Percentiles rank a stretch among this genome's conserved stretches.
phyloP scores from a whole-genome alignment of 1,140 invertebrate species.

The Zaprionus africanus region DNA sequence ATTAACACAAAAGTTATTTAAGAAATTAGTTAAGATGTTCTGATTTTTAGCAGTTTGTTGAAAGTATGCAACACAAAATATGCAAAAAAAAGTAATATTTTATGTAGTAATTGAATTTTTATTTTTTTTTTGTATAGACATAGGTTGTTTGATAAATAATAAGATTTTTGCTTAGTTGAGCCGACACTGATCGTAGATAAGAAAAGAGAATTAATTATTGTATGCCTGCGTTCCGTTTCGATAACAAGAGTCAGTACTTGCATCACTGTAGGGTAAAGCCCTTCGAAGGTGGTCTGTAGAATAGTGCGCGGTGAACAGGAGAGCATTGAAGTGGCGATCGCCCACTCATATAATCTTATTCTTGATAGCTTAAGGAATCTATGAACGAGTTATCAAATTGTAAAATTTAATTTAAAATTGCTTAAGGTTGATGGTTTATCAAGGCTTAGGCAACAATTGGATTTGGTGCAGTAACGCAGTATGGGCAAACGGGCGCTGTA shows the following conservation, averaged over 20 bases:
- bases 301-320: constrained; percentile 23
- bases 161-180: not conserved
- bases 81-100: too few species aligned
- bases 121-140: constrained; percentile 15
- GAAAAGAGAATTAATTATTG: constrained; percentile 69
- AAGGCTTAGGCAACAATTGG: constrained; percentile 44
- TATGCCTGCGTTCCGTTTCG: constrained; percentile 59
- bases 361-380: constrained; percentile 21
- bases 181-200: constrained; percentile 28
- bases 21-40: too few species aligned
- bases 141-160: too few species aligned
- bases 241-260: constrained; percentile 66
- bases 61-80: too few species aligned
- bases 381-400: not conserved
- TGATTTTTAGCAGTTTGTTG: too few species aligned
- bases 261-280: constrained; percentile 42
- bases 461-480: constrained; percentile 51
- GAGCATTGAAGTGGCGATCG: constrained; percentile 36
- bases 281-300: constrained; percentile 46
- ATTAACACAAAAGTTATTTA: too few species aligned
- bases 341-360: constrained; percentile 29
- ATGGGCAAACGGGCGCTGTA: constrained; percentile 51
- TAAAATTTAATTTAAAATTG: constrained; percentile 37
- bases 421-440: too few species aligned
- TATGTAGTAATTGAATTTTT: too few species aligned